These are phyloP conservation scores for Pygocentrus nattereri DNA, from an alignment of 2,797 vertebrate genomes.

Conservation along the genomic window DNA sequence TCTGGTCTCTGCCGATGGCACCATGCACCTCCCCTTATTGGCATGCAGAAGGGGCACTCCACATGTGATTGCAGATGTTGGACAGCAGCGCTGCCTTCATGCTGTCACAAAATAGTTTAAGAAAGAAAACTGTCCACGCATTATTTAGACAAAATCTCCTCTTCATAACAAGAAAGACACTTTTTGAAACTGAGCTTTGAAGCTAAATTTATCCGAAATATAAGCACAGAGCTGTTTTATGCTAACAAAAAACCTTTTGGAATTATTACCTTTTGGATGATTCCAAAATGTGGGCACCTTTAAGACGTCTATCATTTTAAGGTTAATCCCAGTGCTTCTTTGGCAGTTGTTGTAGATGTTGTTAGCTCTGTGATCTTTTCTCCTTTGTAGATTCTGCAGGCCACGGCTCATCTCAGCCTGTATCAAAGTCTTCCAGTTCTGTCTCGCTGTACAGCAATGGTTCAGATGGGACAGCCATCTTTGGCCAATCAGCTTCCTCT, in stretches of 20 bases:
- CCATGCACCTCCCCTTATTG: no score
- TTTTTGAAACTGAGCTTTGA: neutral
- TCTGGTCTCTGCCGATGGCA: no score
- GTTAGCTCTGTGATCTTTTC: neutral
- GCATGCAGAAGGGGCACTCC: no score
- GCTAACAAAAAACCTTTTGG: neutral
- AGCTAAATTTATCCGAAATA: neutral
- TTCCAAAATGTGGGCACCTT: no score
- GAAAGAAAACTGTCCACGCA: no score
- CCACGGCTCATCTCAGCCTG: conserved; percentile 72
- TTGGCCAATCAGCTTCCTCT: conserved; percentile 84
- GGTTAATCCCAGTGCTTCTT: no score
- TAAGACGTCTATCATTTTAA: neutral
- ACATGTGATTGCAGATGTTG: no score
- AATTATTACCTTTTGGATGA: neutral
- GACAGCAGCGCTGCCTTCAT: no score
- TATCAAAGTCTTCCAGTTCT: conserved; percentile 85
- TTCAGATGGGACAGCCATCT: conserved; percentile 81
- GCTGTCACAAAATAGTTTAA: no score
- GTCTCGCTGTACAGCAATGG: conserved; percentile 82
- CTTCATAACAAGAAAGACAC: neutral
- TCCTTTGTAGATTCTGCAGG: conserved; percentile 67
- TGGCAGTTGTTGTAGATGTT: neutral
- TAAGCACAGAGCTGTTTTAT: neutral
- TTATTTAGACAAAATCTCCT: no score